Evolutionary conservation across 2,888 invertebrate genomes (phyloP).

Genomic region (Petrophora chlorosata): DNA sequence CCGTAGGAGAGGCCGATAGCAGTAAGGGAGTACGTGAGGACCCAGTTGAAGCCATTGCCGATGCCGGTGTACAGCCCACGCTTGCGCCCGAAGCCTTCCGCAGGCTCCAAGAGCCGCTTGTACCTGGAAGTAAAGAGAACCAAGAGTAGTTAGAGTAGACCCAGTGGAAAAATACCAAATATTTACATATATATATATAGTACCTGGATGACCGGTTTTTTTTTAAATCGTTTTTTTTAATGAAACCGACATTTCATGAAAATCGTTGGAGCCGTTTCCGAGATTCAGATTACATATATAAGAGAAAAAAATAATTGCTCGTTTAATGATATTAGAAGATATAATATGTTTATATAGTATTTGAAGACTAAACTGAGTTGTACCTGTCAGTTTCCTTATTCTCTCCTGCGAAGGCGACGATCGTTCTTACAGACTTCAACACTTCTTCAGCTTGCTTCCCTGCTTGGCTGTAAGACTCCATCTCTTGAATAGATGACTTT

Average conservation of each 20-base stretch:
- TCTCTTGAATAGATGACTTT: conserved; percentile 85
- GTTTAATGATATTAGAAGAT: neutral
- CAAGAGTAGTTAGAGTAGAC: neutral
- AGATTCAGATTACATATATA: too few species aligned
- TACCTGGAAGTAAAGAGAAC: conserved; percentile 61
- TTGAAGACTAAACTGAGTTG: neutral
- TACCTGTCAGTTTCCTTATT: conserved; percentile 88
- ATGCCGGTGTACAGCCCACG: conserved; percentile 88
- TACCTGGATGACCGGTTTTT: too few species aligned
- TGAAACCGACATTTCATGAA: too few species aligned
- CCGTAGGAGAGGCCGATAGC: conserved; percentile 92
- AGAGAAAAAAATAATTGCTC: neutral
- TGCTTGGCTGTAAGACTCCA: conserved; percentile 90
- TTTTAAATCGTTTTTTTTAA: too few species aligned
- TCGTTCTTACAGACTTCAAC: conserved; percentile 88
- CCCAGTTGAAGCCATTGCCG: conserved; percentile 89
- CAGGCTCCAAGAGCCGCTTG: conserved; percentile 82
- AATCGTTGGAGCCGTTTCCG: too few species aligned
- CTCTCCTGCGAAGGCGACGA: conserved; percentile 90
- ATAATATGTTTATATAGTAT: neutral
- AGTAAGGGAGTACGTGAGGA: conserved; percentile 88
- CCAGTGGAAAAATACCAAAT: too few species aligned
- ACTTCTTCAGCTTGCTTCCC: conserved; percentile 92
- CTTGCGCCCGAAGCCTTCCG: conserved; percentile 85
- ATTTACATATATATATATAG: too few species aligned